Evolutionary conservation across 2,888 invertebrate genomes (phyloP), one percentile per base, ranked within the genome.

Genomic region (Flabesymbios commensalis): DNA sequence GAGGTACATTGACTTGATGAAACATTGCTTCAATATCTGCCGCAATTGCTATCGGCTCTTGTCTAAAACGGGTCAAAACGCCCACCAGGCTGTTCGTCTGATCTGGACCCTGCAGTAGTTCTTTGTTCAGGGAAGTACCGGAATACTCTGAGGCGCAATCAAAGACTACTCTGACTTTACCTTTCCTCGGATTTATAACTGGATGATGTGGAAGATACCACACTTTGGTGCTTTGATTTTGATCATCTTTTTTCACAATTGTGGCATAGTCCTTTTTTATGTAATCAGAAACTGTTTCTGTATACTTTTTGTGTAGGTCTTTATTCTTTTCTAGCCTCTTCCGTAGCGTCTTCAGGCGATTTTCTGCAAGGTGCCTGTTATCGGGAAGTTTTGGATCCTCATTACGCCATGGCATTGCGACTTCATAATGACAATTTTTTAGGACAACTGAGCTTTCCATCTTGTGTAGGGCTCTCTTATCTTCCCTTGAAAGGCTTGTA

Each of bases 151-250:
- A 41, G 7, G 26, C 28, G 43, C 14, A 5, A 28, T 55, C 55
- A 43, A 55, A 55, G 7, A 55, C 29, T 7, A 55, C 43, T 7
- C 43, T 5, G 26, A 55, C n/a, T 43, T 42, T 55, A n/a, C 28
- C 7, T 17, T 55, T 55, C 5, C 17, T 14, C 3, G 28, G 41
- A 28, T 55, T 22, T n/a, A 26, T 45, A 5, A 55, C 55, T 7
- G 26, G 43, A 45, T 55, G 55, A 22, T 55, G 55, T 7, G 43
- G 55, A 7, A 55, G 24, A 43, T 55, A 55, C 42, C 41, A 55
- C 7, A 22, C 29, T 17, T 32, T 57, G 28, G 29, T 31, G 5
- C 14, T 7, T 7, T 7, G 14, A 10, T 14, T 32, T 5, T 26
- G 5, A 7, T 7, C 14, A 14, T 49, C 49, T 14, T 7, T 7